Base-by-base conservation (phyloP, 2,113 vertebrate species). In the Ammospiza nelsoni region DNA sequence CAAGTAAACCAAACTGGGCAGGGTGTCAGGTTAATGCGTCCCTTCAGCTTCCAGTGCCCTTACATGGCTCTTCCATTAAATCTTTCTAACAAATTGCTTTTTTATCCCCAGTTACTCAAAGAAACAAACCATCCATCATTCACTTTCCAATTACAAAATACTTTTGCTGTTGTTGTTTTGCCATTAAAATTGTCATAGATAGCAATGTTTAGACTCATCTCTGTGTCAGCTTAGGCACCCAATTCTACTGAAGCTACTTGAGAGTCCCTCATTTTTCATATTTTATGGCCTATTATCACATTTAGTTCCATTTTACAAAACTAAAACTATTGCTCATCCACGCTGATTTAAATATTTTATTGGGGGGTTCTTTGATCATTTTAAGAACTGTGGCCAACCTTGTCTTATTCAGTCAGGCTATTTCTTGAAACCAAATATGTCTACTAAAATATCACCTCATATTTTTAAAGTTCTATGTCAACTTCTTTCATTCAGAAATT, bases 1-100 rank as follows among this genome's bases (percentile, higher is more conserved):
- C 0, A 0, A 59, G 33, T 15, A 74, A 74, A 62, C n/a, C 10
- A n/a, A 46, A 63, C 0, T 11, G 37, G 33, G 59, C 51, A 86
- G 49, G 24, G 41, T 12, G 27, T 46, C 31, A 84, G 35, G 9
- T 23, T 55, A 54, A 54, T 1, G 6, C 2, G 0, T 16, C 31
- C n/a, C 43, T 55, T 39, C 77, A 74, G 61, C 51, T 81, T 22
- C 67, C 79, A 81, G 33, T 2, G 23, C 5, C 37, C 33, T 44
- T 39, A 16, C 5, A 4, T 0, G 52, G 37, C 37, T 83, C 43
- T 29, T 41, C 19, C 13, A 55, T 49, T 49, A 49, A 24, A 24
- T 51, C 69, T 67, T 67, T 35, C 37, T n/a, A 89, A 54, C 17
- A 62, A 28, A 12, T 2, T 66, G 65, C 13, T 69, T 78, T 84